Evolutionary conservation across 2,888 invertebrate species (phyloP), one percentile per base, ranked within the genome.

Genomic region (Lithophane semibrunnea): DNA sequence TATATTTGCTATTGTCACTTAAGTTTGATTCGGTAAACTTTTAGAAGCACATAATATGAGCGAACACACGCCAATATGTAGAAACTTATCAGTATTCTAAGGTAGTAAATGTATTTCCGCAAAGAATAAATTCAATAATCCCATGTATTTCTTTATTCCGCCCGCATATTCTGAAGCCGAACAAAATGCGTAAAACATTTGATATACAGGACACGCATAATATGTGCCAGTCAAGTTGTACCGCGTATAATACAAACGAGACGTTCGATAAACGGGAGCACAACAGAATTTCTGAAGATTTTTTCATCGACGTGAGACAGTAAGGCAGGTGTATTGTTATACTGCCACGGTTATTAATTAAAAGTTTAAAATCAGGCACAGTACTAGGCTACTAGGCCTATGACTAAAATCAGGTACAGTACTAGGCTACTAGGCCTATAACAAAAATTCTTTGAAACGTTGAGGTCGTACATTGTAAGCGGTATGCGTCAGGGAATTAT

Each of bases 71-170:
- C n/a, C 60, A 56, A 68, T 72, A 63, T 72, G 42, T 68, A 60
- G 13, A 58, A 56, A 54, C 42, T 52, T 44, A 58, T 83, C 69
- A 69, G 47, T 73, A 81, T 85, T 73, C 58, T 16, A 21, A 54
- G 64, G 56, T 37, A 58, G 61, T 29, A 21, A 77, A 74, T 78
- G 37, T 71, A 64, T 86, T 86, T 78, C 71, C 56, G 86, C 54
- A 74, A 72, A 72, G 29, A 71, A 85, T 65, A 78, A 71, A 83
- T 83, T 79, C 72, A 83, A 86, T 86, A 83, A 58, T 29, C 42
- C 29, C 66, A 54, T 61, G 44, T 68, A 70, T 65, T 58, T 66
- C 71, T 69, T 76, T 82, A 86, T 84, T 83, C 74, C 21, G 44
- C 72, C 72, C 84, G 69, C 74, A 70, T 86, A 18, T 67, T 75